Evolutionary conservation across 2,888 invertebrate genomes (phyloP), one percentile per base, ranked within the genome.

Genomic region (Apamea crenata): DNA sequence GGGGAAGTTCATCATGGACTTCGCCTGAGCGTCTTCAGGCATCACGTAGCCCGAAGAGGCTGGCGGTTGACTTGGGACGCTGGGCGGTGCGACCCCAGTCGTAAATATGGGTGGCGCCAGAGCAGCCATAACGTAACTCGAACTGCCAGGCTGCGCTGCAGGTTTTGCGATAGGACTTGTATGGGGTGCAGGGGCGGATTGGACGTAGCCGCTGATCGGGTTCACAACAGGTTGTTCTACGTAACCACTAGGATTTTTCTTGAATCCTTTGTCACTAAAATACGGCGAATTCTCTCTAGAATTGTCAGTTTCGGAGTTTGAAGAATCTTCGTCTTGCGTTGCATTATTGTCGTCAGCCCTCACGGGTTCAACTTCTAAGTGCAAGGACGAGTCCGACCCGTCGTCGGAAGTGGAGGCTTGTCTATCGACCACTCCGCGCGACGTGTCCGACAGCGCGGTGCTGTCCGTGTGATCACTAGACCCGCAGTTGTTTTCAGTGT

Each of bases 81-180:
- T 90, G 12, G 92, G 90, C 71, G 92, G 93, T 61, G 92, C 88
- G 44, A 94, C 92, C 29, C 94, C 95, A 25, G 95, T 94, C 44
- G 96, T 95, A 86, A 96, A 96, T 91, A 96, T 94, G 1, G 96
- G 94, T 47, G 95, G 94, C 32, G 96, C 92, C 61, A 96, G 88
- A 4, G 95, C 95, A 32, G 96, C 96, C 95, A 96, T 96, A 2
- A 97, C 96, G 82, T 97, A 97, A 87, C 97, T 96, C 32, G 96
- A 95, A 78, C 94, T 94, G 3, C 96, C 90, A 40, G 95, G 93
- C 83, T 94, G 95, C 12, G 90, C 70, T 25, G 89, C 71, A 40
- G 91, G 83, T 61, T 91, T 91, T 53, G 88, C 81, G 32, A 90
- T 89, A 7, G 91, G 83, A 77, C 85, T 93, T 72, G 90, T 91